phyloP scores from a whole-genome alignment of 2,797 vertebrate genomes.

The Ctenopoma multispine region DNA sequence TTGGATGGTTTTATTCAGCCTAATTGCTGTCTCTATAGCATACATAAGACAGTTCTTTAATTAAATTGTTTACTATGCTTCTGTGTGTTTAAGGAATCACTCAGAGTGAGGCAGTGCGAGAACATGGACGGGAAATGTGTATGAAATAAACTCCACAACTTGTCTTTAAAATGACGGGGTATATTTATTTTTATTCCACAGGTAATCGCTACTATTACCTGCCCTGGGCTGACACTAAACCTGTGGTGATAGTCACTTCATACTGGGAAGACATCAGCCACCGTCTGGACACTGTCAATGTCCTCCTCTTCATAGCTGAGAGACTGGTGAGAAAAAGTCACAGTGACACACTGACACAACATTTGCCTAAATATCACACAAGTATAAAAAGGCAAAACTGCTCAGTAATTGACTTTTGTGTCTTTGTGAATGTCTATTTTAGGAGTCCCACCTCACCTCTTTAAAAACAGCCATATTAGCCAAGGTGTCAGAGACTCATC shows the following conservation, averaged over 20 bases:
- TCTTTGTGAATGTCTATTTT: conserved; percentile 38
- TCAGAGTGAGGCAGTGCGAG: not conserved
- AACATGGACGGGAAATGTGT: not conserved
- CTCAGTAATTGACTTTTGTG: conserved; percentile 13
- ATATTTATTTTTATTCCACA: conserved; percentile 66
- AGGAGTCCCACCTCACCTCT: conserved; percentile 74
- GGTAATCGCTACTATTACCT: conserved; percentile 98
- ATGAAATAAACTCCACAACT: conserved; percentile 1
- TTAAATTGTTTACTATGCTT: not conserved
- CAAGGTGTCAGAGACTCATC: conserved; percentile 83
- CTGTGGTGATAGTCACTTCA: conserved; percentile 94
- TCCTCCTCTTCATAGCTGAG: conserved; percentile 87
- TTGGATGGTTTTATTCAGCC: too few relatives aligned
- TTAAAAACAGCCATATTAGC: conserved; percentile 90
- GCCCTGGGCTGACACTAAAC: conserved; percentile 94
- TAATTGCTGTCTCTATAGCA: not conserved
- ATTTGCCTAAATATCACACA: not conserved
- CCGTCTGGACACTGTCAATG: conserved; percentile 90
- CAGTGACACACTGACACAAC: not conserved
- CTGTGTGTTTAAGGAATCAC: not conserved
- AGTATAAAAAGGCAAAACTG: not conserved
- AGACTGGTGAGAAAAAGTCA: conserved; percentile 85
- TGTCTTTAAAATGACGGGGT: conserved; percentile 43
- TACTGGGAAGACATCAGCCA: conserved; percentile 98
- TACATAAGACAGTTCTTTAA: not conserved